These are phyloP conservation scores for Acropternis orthonyx DNA, from an alignment of 2,797 vertebrate species.

Conservation along the genomic window DNA sequence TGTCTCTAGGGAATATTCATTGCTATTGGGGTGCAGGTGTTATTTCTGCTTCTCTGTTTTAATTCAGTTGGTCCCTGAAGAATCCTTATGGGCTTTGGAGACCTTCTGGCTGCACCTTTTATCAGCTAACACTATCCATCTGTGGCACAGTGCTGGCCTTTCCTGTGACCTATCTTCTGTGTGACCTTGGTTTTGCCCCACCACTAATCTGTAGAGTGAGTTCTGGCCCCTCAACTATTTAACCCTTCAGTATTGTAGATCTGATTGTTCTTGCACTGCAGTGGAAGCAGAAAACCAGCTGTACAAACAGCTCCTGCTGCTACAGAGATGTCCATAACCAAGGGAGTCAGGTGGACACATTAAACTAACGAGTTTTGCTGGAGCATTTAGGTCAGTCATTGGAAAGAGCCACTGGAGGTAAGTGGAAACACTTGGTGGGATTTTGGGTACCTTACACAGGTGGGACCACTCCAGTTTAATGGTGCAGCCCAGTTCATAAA, in stretches of 20 bases:
- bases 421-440: background rate
- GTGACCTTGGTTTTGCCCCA: conserved; percentile 50
- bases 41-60: conserved; percentile 45
- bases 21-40: conserved; percentile 60
- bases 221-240: background rate
- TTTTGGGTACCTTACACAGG: background rate
- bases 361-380: background rate
- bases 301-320: background rate
- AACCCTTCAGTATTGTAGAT: background rate
- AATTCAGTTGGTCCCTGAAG: conserved; percentile 55
- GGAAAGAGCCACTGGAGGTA: background rate
- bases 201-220: background rate
- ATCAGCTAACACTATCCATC: conserved; percentile 34
- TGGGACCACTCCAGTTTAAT: background rate
- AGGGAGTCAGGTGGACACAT: background rate
- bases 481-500: background rate
- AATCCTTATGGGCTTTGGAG: conserved; percentile 54
- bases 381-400: background rate
- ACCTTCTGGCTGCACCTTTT: conserved; percentile 53
- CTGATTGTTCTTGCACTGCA: background rate
- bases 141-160: conserved; percentile 13
- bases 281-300: background rate
- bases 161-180: background rate
- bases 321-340: background rate
- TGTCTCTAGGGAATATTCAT: background rate